Evolutionary conservation across 2,113 vertebrate genomes (phyloP).

Genomic region (Mesoclemmys tuberculata): DNA sequence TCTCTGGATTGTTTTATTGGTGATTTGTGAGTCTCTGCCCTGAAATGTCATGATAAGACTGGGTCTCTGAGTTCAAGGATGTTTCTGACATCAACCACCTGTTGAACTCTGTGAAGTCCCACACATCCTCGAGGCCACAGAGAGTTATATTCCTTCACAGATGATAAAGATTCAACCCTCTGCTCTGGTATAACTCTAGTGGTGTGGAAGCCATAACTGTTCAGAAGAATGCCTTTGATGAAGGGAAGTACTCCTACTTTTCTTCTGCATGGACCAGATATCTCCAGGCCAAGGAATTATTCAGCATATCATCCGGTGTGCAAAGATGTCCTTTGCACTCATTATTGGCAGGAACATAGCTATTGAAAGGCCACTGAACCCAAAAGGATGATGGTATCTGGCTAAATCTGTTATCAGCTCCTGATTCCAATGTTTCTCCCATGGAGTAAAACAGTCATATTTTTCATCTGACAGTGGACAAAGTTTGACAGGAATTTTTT

Average conservation of each 20-base stretch:
- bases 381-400: conserved; percentile 40
- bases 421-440: not conserved
- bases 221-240: conserved; percentile 20
- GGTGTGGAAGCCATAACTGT: not conserved
- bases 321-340: conserved; percentile 44
- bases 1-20: not conserved
- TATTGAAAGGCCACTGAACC: conserved; percentile 43
- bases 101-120: not conserved
- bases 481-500: conserved; percentile 23
- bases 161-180: not conserved
- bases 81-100: not conserved
- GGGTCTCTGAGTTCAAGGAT: not conserved
- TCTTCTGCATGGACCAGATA: conserved; percentile 54
- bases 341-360: conserved; percentile 44
- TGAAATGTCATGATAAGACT: not conserved
- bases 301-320: conserved; percentile 68
- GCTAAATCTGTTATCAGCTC: conserved; percentile 25
- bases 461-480: conserved; percentile 59
- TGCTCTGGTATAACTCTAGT: rapidly evolving
- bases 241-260: conserved; percentile 33
- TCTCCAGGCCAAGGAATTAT: conserved; percentile 61
- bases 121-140: rapidly evolving
- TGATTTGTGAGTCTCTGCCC: not conserved
- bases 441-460: conserved; percentile 56
- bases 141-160: not conserved